Base-by-base conservation (phyloP, 2,888 invertebrate genomes). In the Lithodes maja region DNA sequence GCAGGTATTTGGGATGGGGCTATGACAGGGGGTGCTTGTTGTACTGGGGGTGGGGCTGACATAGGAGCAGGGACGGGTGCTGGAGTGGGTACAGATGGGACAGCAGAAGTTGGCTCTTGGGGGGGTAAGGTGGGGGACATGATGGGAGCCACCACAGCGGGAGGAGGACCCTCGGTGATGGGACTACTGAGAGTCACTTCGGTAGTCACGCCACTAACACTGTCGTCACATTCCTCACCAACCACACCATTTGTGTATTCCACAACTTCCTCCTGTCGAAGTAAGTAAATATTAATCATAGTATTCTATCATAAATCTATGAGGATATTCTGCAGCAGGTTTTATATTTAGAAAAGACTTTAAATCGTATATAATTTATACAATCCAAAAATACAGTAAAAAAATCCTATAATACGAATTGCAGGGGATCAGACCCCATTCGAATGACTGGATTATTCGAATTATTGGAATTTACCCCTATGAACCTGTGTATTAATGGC, bases 171-270 rank as follows among this genome's bases (percentile, higher is more conserved):
- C 52, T 85, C 89, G 52, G 89, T 78, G 52, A 83, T 79, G 55
- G 83, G 74, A 78, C 83, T 86, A 55, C 17, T 83, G 15, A 86
- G 54, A 15, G 69, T 71, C 52, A 33, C 85, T n/a, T 89, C 83
- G 3, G 78, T 5, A 5, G 71, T 71, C 3, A 2, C 17, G 61
- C 61, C 81, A 49, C 54, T 54, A 69, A 55, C 52, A 69, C 82
- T 17, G 49, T 83, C 85, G n/a, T 89, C 89, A 49, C 54, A 7
- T 12, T 88, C 89, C n/a, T 89, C 86, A 69, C 52, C 33, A 33
- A 33, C 78, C n/a, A 86, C 7, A 54, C 86, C 89, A 83, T 89
- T 86, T 83, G 89, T 85, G 61, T 92, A 91, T 90, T 94, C 94
- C 50, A 94, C 84, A 82, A 78, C 85, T 52, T 77, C 85, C 79